Evolutionary conservation across 2,797 vertebrate genomes (phyloP).

Genomic region (Phyllotis vaccarum): DNA sequence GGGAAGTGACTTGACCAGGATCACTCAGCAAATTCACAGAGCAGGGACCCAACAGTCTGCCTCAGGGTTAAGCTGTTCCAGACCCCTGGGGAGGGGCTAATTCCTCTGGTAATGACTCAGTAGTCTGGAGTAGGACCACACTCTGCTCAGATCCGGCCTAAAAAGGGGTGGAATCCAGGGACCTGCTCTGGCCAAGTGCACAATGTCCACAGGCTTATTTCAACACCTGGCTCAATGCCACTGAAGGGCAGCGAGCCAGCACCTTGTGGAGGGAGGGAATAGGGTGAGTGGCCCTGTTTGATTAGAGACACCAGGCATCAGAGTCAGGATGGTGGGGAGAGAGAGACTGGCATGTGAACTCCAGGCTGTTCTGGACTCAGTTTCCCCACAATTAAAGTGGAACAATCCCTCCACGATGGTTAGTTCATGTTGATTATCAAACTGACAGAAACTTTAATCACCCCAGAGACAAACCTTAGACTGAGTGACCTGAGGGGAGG

Average conservation of each 20-base stretch:
- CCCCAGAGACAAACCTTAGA: neutral
- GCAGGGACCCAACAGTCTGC: neutral
- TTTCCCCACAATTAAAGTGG: neutral
- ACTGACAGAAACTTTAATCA: neutral
- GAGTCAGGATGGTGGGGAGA: neutral
- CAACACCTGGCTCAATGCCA: slow-evolving; percentile 40
- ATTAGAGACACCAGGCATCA: neutral
- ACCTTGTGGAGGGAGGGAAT: neutral
- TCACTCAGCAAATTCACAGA: neutral
- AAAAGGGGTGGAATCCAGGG: slow-evolving; percentile 81
- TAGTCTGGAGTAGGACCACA: slow-evolving; percentile 11
- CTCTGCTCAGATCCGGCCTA: slow-evolving; percentile 67
- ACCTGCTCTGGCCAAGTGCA: slow-evolving; percentile 23
- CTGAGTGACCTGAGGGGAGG: neutral
- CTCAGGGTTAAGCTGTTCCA: neutral
- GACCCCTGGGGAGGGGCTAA: slow-evolving; percentile 35
- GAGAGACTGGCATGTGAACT: neutral
- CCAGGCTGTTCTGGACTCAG: neutral
- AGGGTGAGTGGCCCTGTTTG: neutral
- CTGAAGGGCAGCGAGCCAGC: slow-evolving; percentile 19
- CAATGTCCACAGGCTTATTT: slow-evolving; percentile 56
- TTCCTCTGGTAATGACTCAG: slow-evolving; percentile 70
- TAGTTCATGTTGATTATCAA: neutral
- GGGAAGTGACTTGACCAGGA: neutral
- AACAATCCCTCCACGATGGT: neutral